phyloP scores from a whole-genome alignment of 2,888 invertebrate species.

The Chalcis sispes region DNA sequence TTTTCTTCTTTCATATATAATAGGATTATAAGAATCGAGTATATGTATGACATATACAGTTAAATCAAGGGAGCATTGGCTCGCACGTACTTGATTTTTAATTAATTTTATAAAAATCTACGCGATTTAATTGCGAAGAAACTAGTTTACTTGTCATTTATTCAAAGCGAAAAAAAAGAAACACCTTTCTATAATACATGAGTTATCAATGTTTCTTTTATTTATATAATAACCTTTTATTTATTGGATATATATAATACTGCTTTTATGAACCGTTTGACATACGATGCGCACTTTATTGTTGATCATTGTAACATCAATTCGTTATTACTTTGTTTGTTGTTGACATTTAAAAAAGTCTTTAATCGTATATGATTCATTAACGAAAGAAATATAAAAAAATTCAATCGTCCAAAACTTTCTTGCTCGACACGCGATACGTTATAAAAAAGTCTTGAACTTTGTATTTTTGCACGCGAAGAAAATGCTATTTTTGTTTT shows the following conservation, averaged over 20 bases:
- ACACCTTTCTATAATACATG: neutral
- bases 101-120: slow-evolving; percentile 41
- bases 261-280: slow-evolving; percentile 29
- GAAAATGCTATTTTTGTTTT: too few species aligned
- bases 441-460: neutral
- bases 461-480: neutral
- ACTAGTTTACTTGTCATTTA: slow-evolving; percentile 25
- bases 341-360: slow-evolving; percentile 2
- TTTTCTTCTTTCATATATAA: neutral
- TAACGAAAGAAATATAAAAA: neutral
- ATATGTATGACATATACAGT: slow-evolving; percentile 45
- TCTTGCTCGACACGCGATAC: neutral
- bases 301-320: slow-evolving; percentile 12
- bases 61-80: slow-evolving; percentile 17
- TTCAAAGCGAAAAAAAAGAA: slow-evolving; percentile 11
- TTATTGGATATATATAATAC: slow-evolving; percentile 35
- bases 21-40: slow-evolving; percentile 24
- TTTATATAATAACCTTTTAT: slow-evolving; percentile 8
- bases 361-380: neutral
- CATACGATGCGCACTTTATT: slow-evolving; percentile 12
- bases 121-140: neutral
- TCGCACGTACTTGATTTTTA: neutral
- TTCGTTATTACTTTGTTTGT: neutral
- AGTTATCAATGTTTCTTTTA: slow-evolving; percentile 27
- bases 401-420: neutral